Base-by-base conservation (phyloP, 2,888 invertebrate species). In the Rhaphigaster nebulosa region DNA sequence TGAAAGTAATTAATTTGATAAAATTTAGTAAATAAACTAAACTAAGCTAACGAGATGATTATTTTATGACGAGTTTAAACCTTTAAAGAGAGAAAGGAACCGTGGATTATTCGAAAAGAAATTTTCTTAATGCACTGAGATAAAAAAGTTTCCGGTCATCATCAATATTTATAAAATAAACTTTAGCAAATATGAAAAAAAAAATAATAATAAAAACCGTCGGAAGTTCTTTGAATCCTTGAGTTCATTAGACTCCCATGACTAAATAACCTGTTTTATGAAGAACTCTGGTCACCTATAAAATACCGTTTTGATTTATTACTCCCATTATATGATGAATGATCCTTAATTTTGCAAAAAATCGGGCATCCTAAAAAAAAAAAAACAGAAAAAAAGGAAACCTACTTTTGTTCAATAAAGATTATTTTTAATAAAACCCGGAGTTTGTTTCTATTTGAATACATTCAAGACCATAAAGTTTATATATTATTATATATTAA, bases 231-330 rank as follows among this genome's bases (percentile, higher is more conserved):
- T 70, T 34, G 70, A 15, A 18, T 34, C 34, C 18, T 6, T 23
- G 29, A 70, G 70, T 70, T 70, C 70, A 34, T 70, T 70, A 70
- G 18, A 70, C 70, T 70, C 70, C 29, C 29, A 45, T 45, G 15
- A 70, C 34, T 70, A 18, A 70, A 70, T 70, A 70, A 70, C 70
- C 70, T 70, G 70, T 70, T 70, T 70, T 34, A 18, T 70, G 70
- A 34, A 18, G 18, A 34, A 20, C 15, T 34, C 70, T 70, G 70
- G 18, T 70, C 70, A 70, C 18, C 34, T 70, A 34, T 70, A 70
- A 34, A 70, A 70, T 70, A 70, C 70, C 34, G 5, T 34, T 34
- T 70, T 70, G 70, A 70, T 70, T 70, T 70, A 70, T 70, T 3
- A 70, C 29, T 18, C 29, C 34, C 18, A 29, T 65, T 65, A 29